Conservation (phyloP, 2,797 vertebrate genomes). For the Tadarida brasiliensis region DNA sequence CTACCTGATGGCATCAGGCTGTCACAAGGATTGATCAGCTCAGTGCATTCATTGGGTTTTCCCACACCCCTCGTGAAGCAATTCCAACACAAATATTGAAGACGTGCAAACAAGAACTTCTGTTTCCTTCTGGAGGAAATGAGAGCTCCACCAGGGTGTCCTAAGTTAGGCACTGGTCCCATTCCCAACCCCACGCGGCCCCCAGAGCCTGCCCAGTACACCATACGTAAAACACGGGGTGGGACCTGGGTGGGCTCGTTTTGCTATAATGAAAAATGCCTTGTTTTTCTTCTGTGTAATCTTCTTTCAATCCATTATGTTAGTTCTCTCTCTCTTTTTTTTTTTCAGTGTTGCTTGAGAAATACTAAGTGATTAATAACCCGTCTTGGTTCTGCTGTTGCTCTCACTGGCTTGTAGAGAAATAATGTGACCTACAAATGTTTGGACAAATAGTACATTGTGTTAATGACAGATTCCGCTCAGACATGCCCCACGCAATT, state of each 20-base stretch:
- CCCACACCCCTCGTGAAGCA: conserved; percentile 58
- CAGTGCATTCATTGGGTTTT: conserved; percentile 3
- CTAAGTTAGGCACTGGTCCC: conserved; percentile 63
- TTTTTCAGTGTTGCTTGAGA: conserved; percentile 82
- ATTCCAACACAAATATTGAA: conserved; percentile 63
- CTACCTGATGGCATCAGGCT: conserved; percentile 56
- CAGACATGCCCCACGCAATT: conserved; percentile 80
- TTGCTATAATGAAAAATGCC: not conserved
- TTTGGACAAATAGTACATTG: conserved; percentile 86
- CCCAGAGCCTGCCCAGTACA: not conserved
- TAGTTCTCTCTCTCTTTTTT: conserved; percentile 80
- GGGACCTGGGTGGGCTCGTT: not conserved
- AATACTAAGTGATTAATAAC: conserved; percentile 89
- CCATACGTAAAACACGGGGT: not conserved
- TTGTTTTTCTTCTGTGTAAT: conserved; percentile 81
- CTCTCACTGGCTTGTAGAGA: conserved; percentile 84
- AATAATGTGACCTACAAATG: conserved; percentile 88
- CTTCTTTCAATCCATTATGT: conserved; percentile 82
- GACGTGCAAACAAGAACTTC: conserved; percentile 66
- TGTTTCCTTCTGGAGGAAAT: conserved; percentile 79
- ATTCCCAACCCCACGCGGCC: not conserved
- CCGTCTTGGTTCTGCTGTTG: conserved; percentile 85
- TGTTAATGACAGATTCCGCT: conserved; percentile 83
- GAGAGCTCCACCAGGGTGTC: conserved; percentile 73
- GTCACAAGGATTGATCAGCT: conserved; percentile 47